Base-by-base conservation (phyloP, 1,140 invertebrate species). In the Zaprionus kolodkinae region DNA sequence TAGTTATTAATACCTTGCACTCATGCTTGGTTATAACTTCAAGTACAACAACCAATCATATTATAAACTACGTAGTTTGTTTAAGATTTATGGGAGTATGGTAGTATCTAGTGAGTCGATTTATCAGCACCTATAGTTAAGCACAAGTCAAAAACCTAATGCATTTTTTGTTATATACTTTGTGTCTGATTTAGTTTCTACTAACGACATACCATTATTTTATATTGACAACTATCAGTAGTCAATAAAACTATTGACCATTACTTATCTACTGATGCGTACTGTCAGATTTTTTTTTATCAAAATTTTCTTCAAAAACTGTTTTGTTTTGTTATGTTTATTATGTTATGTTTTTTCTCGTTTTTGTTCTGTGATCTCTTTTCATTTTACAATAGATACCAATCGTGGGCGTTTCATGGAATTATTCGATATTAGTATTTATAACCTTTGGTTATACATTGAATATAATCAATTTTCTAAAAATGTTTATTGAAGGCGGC, bases 401-500 rank as follows among this genome's bases (percentile, higher is more conserved):
- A 77, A 78, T 94, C 66, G 84, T 93, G 79, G 94, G 93, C 84
- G 85, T 94, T 89, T 93, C 93, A 66, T 91, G 94, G 92, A 93
- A 91, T 93, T 93, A 95, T 86, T 92, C 94, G 74, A 93, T 94
- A 85, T 94, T 94, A 92, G 91, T 93, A 76, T 91, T 95, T 91
- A 95, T 95, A 93, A 94, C 95, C 91, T 92, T 94, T 81, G 95
- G 94, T 90, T 96, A 95, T 93, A 76, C 94, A 81, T 94, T 94
- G 91, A 94, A 95, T 91, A 94, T 95, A 92, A 86, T 95, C 92
- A 93, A 94, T 92, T 96, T 96, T 94, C 94, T 93, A 92, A 94
- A 94, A 93, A 94, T 95, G 74, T 96, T 95, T 93, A 93, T 80
- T 81, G 95, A 96, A 91, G 98, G 98, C 92, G 99, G 98, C 93